These are phyloP conservation scores for Eledone cirrhosa DNA, from an alignment of 2,888 invertebrate species.

Conservation along the genomic window DNA sequence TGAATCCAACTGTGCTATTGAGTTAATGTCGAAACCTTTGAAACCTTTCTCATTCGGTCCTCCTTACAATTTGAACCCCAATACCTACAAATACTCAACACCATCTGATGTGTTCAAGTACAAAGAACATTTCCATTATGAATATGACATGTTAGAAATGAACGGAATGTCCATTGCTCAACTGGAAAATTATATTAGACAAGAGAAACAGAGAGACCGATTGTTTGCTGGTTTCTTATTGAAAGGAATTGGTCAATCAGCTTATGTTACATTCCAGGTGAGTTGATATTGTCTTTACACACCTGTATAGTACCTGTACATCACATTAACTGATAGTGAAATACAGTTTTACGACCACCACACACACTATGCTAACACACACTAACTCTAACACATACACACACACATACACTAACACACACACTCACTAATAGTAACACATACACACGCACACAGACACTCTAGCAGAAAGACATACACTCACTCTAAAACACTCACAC, in stretches of 20 bases:
- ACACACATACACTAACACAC: too few species aligned
- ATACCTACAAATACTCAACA: conserved; percentile 37
- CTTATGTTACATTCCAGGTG: conserved; percentile 33
- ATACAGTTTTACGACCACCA: too few species aligned
- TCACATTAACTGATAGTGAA: too few species aligned
- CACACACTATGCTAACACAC: too few species aligned
- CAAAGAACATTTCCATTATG: conserved; percentile 35
- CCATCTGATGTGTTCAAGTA: conserved; percentile 41
- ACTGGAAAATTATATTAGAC: conserved; percentile 11
- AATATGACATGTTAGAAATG: conserved; percentile 39
- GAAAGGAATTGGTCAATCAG: conserved; percentile 38
- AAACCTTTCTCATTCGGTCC: conserved; percentile 42
- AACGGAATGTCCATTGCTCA: conserved; percentile 32
- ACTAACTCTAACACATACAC: too few species aligned
- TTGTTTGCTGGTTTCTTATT: conserved; percentile 43
- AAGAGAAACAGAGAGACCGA: conserved; percentile 34
- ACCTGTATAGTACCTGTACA: too few species aligned
- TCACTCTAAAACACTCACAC: too few species aligned
- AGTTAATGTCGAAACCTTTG: conserved; percentile 36
- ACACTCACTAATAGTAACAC: too few species aligned
- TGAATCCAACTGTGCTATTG: conserved; percentile 41
- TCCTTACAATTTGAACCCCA: conserved; percentile 41
- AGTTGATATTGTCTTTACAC: neutral
- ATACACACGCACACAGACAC: too few species aligned
- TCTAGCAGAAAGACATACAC: too few species aligned